Evolutionary conservation across 2,797 vertebrate species (phyloP).

Genomic region (Clarias laeviceps): DNA sequence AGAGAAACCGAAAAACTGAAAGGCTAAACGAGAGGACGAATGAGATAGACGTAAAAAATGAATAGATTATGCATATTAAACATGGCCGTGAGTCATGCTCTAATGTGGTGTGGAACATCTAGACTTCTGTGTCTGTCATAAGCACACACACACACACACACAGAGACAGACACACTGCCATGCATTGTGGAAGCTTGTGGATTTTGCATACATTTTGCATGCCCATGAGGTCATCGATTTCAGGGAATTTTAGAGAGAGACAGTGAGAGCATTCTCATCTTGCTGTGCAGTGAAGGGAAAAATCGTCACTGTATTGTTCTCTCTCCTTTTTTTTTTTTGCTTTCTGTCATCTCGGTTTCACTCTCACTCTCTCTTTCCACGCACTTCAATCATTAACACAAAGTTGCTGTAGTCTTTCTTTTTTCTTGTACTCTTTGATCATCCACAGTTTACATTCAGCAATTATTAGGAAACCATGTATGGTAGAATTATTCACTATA

Average conservation of each 20-base stretch:
- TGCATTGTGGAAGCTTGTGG: slow-evolving; percentile 37
- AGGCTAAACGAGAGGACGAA: not conserved
- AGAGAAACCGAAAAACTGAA: not conserved
- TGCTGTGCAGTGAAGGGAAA: slow-evolving; percentile 23
- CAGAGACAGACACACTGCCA: slow-evolving; percentile 41
- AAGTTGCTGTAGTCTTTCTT: not conserved
- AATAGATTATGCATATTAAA: slow-evolving; percentile 25
- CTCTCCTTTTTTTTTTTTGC: not conserved
- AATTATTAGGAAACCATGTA: not conserved
- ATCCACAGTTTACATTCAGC: not conserved
- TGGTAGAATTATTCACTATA: not conserved
- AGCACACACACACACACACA: slow-evolving; percentile 29
- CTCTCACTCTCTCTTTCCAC: not conserved
- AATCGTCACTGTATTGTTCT: slow-evolving; percentile 45
- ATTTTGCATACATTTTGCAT: slow-evolving; percentile 69
- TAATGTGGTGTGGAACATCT: slow-evolving; percentile 33
- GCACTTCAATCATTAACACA: not conserved
- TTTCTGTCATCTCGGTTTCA: slow-evolving; percentile 25
- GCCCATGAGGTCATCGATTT: slow-evolving; percentile 55
- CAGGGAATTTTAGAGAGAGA: slow-evolving; percentile 43
- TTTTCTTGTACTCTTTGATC: not conserved
- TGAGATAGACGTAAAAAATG: slow-evolving; percentile 26
- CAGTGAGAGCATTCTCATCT: slow-evolving; percentile 44
- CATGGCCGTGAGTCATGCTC: slow-evolving; percentile 24
- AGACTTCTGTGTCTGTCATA: slow-evolving; percentile 44